Evolutionary conservation across 92 coral and sea anemone species (phyloP).

Genomic region (Palythoa grandis): DNA sequence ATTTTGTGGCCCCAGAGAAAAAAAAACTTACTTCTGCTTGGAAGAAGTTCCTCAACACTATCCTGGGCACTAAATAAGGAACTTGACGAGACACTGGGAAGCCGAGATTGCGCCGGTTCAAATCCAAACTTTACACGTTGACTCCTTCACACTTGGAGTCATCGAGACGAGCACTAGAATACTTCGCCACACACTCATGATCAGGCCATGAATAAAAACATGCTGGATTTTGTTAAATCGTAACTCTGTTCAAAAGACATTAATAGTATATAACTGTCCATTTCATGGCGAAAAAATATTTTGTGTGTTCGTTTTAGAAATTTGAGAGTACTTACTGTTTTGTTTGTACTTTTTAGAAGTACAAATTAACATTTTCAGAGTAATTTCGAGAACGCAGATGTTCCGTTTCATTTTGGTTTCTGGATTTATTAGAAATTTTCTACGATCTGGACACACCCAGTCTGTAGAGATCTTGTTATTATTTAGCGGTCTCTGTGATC

Average conservation of each 20-base stretch:
- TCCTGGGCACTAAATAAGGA: not conserved
- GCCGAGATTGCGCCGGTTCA: not conserved
- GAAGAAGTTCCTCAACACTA: not conserved
- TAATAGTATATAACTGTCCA: not conserved
- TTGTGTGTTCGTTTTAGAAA: not conserved
- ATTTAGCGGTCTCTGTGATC: slow-evolving; percentile 11
- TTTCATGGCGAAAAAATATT: not conserved
- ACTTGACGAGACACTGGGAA: not conserved
- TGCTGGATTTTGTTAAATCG: not conserved
- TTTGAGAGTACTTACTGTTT: not conserved
- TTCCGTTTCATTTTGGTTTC: not conserved
- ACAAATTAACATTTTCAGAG: not conserved
- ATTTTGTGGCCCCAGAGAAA: not conserved
- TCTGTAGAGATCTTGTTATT: slow-evolving; percentile 20
- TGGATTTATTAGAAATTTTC: not conserved
- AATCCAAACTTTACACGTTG: not conserved
- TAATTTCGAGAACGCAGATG: not conserved
- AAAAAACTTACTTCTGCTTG: not conserved
- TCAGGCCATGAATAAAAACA: not conserved
- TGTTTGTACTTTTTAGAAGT: not conserved
- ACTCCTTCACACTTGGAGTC: not conserved
- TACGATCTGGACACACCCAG: slow-evolving; percentile 30
- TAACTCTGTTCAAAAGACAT: not conserved
- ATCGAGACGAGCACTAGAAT: not conserved
- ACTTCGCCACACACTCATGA: not conserved